Percentiles rank a stretch among this genome's conserved stretches.
Evolutionary conservation across 23 tunicate genomes (phyloP).

Genomic region (Oikopleura albicans): DNA sequence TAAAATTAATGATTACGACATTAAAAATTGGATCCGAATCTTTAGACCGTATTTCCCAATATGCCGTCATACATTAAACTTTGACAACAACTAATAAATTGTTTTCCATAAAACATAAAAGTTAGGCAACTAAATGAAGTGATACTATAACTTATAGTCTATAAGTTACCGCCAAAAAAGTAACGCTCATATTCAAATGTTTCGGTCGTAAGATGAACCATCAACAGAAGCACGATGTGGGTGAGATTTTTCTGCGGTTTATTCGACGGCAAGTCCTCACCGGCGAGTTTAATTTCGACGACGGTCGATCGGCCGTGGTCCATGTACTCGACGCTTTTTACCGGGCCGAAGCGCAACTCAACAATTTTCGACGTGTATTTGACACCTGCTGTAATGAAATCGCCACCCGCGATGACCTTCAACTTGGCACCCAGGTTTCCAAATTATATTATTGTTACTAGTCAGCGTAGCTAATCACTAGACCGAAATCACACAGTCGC

Average conservation of each 20-base stretch:
- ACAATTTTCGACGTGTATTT: neutral
- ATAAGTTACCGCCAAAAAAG: too few species aligned
- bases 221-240: neutral
- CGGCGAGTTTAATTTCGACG: slow-evolving; percentile 6
- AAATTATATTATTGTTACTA: too few species aligned
- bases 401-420: neutral
- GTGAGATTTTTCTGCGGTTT: neutral
- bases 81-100: too few species aligned
- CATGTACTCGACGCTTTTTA: slow-evolving; percentile 4
- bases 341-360: neutral
- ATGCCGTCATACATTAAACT: too few species aligned
- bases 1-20: too few species aligned
- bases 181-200: slow-evolving; percentile 1
- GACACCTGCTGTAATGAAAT: slow-evolving; percentile 10
- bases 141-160: too few species aligned
- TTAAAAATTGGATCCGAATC: too few species aligned
- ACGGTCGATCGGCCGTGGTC: neutral
- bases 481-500: too few species aligned
- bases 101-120: too few species aligned
- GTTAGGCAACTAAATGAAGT: too few species aligned
- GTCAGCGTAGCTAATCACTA: too few species aligned
- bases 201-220: neutral
- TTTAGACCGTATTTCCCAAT: too few species aligned
- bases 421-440: neutral
- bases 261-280: neutral